Evolutionary conservation across 2,888 invertebrate species (phyloP).

Genomic region (Actias luna): DNA sequence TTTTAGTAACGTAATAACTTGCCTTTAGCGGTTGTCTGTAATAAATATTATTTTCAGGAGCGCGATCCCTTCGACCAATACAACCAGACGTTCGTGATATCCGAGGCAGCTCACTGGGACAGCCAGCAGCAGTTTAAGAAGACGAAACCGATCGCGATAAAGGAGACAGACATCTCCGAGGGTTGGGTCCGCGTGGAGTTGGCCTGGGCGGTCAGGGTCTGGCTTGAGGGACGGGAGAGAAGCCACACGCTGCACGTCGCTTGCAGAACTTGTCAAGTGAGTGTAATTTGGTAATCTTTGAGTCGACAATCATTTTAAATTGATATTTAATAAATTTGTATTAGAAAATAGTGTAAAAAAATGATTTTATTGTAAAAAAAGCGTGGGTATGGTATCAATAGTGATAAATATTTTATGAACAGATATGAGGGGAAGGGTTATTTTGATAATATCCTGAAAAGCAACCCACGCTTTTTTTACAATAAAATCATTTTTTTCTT

Average conservation of each 20-base stretch:
- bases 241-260: slow-evolving; percentile 88
- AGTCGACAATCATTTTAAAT: too few relatives aligned
- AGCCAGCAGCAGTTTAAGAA: slow-evolving; percentile 86
- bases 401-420: too few relatives aligned
- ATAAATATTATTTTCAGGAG: slow-evolving; percentile 54
- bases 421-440: too few relatives aligned
- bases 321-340: too few relatives aligned
- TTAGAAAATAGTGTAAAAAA: too few relatives aligned
- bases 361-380: too few relatives aligned
- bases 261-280: slow-evolving; percentile 87
- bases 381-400: too few relatives aligned
- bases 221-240: slow-evolving; percentile 86
- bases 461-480: too few relatives aligned
- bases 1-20: not conserved
- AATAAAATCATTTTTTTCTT: too few relatives aligned
- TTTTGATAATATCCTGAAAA: too few relatives aligned
- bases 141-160: slow-evolving; percentile 90
- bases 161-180: slow-evolving; percentile 87
- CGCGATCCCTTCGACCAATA: slow-evolving; percentile 83
- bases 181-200: slow-evolving; percentile 92
- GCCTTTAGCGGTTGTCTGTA: not conserved
- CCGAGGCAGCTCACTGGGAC: slow-evolving; percentile 90
- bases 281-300: slow-evolving; percentile 4
- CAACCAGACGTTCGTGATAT: slow-evolving; percentile 89
- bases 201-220: slow-evolving; percentile 87